Conservation (phyloP, 2,113 vertebrate species). For the Ctenomys sociabilis region DNA sequence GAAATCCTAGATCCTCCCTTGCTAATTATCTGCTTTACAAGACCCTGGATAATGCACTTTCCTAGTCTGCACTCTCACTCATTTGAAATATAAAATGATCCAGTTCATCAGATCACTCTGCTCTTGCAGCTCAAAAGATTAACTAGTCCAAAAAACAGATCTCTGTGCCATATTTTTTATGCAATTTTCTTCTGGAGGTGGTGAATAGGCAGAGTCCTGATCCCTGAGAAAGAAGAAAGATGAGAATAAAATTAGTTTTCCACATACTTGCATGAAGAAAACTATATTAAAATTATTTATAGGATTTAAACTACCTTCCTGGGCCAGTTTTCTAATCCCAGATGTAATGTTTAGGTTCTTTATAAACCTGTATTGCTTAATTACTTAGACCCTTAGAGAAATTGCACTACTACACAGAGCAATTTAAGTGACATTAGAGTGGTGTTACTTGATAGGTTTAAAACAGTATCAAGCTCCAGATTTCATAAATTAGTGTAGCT, state of each 20-base stretch:
- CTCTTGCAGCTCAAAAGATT: conserved; percentile 11
- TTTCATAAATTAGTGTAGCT: conserved; percentile 54
- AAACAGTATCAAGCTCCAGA: conserved; percentile 65
- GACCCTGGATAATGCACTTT: conserved; percentile 19
- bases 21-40: conserved; percentile 58
- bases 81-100: conserved; percentile 59
- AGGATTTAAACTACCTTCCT: conserved; percentile 51
- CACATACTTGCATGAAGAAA: conserved; percentile 62
- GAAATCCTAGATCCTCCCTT: conserved; percentile 16
- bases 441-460: conserved; percentile 67
- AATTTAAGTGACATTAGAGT: conserved; percentile 69
- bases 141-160: not conserved
- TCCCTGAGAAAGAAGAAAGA: conserved; percentile 52
- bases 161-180: conserved; percentile 13
- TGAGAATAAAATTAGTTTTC: conserved; percentile 57
- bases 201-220: not conserved
- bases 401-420: conserved; percentile 9
- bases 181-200: conserved; percentile 43
- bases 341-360: conserved; percentile 64
- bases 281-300: conserved; percentile 68
- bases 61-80: conserved; percentile 41
- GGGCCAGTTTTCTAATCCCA: conserved; percentile 69
- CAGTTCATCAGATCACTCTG: not conserved
- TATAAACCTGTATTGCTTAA: conserved; percentile 72
- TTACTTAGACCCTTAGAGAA: conserved; percentile 69